These are phyloP conservation scores for Schizopygopsis malacanthus DNA, from an alignment of 2,797 vertebrate genomes.

Conservation along the genomic window DNA sequence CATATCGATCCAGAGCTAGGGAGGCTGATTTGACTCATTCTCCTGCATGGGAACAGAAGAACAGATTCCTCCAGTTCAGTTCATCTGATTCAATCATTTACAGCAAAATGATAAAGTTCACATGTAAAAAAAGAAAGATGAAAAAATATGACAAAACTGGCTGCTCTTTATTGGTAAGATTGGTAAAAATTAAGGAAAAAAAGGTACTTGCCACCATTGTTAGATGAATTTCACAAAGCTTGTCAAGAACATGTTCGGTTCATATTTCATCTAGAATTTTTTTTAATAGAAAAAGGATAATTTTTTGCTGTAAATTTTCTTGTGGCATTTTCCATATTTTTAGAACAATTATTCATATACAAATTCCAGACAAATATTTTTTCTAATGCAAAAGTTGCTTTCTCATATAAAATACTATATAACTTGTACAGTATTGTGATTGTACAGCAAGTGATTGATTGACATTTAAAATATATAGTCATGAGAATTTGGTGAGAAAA, in stretches of 20 bases:
- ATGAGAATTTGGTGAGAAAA: neutral
- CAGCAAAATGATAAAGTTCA: neutral
- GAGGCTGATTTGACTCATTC: constrained; percentile 71
- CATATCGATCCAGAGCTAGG: constrained; percentile 66
- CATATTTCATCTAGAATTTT: neutral
- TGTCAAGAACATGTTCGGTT: neutral
- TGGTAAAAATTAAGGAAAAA: too few species aligned
- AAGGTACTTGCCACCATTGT: neutral
- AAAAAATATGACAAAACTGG: neutral
- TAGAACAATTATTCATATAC: neutral
- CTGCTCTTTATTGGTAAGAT: too few species aligned
- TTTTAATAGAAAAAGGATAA: neutral
- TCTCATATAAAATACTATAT: neutral
- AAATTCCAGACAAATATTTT: neutral
- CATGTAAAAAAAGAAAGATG: neutral
- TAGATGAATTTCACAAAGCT: neutral
- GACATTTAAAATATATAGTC: neutral
- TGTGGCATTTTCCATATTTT: neutral
- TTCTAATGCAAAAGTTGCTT: neutral
- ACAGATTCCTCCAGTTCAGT: constrained; percentile 29
- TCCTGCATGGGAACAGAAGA: constrained; percentile 65
- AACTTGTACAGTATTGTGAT: too few species aligned
- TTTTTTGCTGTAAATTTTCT: neutral
- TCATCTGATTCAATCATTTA: neutral
- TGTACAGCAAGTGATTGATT: neutral